Evolutionary conservation across 2,113 vertebrate species (phyloP), one percentile per base, ranked within the genome.

Genomic region (Pterocles orientalis): DNA sequence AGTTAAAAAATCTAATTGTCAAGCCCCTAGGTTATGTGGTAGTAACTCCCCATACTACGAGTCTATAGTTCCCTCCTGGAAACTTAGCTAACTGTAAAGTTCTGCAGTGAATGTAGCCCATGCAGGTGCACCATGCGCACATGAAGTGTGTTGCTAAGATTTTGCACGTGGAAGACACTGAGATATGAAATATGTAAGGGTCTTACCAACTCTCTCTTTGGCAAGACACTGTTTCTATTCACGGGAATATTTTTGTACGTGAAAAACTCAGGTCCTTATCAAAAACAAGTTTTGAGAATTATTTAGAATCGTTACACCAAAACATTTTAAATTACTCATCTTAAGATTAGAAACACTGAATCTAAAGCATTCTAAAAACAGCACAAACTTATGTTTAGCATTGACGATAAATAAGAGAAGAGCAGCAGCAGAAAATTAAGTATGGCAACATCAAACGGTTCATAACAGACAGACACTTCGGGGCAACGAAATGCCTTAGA

Each of bases 21-120:
- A 77, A 75, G 28, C 5, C 69, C 24, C 8, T 7, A 31, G 18
- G 6, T 68, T 39, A 43, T 18, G 56, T 1, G 8, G 36, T 7
- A 73, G 8, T 12, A 80, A 69, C 26, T 48, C 23, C 54, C 25
- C 48, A 26, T 3, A 24, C 18, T 36, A 36, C 0, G 0, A 28
- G 36, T 39, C 50, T 29, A 2, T 41, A 21, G n/a, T 51, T 79
- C 41, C 31, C 64, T 71, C 54, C 47, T 20, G 54, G 29, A 18
- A 43, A 75, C 33, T 76, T 31, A 34, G 54, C 19, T 29, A 66
- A 66, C n/a, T 70, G 15, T 8, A 64, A 17, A 53, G 18, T 64
- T 64, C 76, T 83, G 51, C 25, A 88, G 50, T 21, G 8, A 68
- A 64, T 10, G 24, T 1, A 78, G 11, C 15, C n/a, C 73, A 34